Evolutionary conservation across 1,140 invertebrate genomes (phyloP).

Genomic region (Matsumurasca onukii): DNA sequence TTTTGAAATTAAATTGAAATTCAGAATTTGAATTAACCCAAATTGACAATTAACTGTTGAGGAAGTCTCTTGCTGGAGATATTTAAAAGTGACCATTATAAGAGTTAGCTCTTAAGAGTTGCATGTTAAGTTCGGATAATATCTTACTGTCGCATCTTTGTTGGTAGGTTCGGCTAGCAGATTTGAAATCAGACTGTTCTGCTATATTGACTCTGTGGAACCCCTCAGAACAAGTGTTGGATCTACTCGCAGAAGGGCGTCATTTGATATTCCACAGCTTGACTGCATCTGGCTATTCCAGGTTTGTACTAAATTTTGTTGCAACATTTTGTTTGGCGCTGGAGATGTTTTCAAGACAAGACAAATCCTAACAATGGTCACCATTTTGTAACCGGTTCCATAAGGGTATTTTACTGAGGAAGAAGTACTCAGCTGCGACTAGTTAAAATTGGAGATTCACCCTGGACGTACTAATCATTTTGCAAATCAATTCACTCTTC

Average conservation of each 20-base stretch:
- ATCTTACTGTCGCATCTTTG: neutral
- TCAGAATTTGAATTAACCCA: too few relatives aligned
- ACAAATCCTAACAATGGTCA: neutral
- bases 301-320: constrained; percentile 45
- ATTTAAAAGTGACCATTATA: too few relatives aligned
- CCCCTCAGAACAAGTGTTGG: constrained; percentile 54
- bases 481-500: too few relatives aligned
- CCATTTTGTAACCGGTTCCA: neutral
- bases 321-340: constrained; percentile 32
- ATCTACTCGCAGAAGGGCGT: constrained; percentile 56
- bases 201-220: constrained; percentile 61
- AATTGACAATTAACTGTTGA: too few relatives aligned
- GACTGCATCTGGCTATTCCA: constrained; percentile 47
- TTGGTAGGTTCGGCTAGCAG: constrained; percentile 21
- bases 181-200: constrained; percentile 46
- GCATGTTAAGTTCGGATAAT: too few relatives aligned
- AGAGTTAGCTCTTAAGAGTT: too few relatives aligned
- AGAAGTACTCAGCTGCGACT: neutral
- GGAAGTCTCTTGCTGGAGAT: too few relatives aligned
- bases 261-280: constrained; percentile 37
- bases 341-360: neutral
- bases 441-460: neutral
- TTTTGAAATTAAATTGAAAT: too few relatives aligned
- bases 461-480: neutral
- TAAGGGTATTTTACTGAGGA: neutral